Base-by-base conservation (phyloP, 2,888 invertebrate genomes). In the Drepanosiphum platanoidis region DNA sequence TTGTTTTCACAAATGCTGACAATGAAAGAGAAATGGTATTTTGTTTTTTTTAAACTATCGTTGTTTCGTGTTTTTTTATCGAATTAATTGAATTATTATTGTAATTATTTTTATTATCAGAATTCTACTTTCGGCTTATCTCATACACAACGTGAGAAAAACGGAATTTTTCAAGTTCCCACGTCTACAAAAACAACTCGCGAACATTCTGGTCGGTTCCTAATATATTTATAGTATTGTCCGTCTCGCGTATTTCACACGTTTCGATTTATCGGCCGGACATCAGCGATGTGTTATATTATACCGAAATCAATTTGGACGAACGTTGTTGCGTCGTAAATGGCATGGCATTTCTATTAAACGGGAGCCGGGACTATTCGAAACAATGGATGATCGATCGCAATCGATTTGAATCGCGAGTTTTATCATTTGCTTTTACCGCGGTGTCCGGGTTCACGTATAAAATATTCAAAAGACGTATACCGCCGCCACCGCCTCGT, bases 401-500 rank as follows among this genome's bases (percentile, higher is more conserved):
- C 46, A 74, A 74, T 74, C 46, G 72, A 74, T 74, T 46, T 42
- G 3, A 9, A 22, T 46, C 18, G 46, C 22, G 8, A n/a, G 46
- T 42, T 74, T 74, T 22, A 32, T 74, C 46, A 32, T 46, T 46
- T 74, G 46, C n/a, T 74, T 74, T 74, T 72, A 42, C 8, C 30
- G 13, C 18, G 13, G 30, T 22, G 32, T 27, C 18, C 30, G 11
- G 39, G 42, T 46, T 32, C 11, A 42, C 22, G 61, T n/a, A 32
- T 74, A 74, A 74, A 46, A 22, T 74, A 74, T 74, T 74, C 46
- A 74, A 32, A 46, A 74, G 18, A 74, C 32, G 8, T 72, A 18
- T 22, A 46, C 18, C 18, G 30, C 61, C 27, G n/a, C 52, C 46
- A 22, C 27, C 9, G 8, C 61, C 27, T 1, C 61, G 22, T 32